phyloP scores from a whole-genome alignment of 2,888 invertebrate species.

The Panorpa germanica region DNA sequence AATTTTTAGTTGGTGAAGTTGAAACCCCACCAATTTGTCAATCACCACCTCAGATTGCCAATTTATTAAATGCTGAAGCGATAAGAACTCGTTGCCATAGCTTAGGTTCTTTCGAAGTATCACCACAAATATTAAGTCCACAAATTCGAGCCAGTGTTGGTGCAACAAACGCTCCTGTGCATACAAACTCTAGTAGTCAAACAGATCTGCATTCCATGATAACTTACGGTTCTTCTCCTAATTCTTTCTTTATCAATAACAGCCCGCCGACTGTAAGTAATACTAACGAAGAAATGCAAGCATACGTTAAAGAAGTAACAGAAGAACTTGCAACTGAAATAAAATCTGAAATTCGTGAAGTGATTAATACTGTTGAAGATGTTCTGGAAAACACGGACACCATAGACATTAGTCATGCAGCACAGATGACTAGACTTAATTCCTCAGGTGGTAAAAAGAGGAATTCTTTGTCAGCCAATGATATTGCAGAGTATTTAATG shows the following conservation, averaged over 20 bases:
- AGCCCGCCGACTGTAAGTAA: conserved; percentile 13
- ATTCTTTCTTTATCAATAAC: no score
- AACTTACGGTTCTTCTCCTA: conserved; percentile 30
- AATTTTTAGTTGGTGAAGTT: conserved; percentile 14
- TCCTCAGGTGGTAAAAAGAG: conserved; percentile 42
- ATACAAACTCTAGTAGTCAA: conserved; percentile 55
- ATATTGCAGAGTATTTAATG: conserved; percentile 59
- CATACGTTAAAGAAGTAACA: conserved; percentile 59
- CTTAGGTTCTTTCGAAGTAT: conserved; percentile 31
- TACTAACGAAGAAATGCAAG: conserved; percentile 42
- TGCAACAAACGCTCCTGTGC: conserved; percentile 27
- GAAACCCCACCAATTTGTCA: neutral
- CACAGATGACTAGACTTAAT: no score
- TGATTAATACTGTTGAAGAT: conserved; percentile 62
- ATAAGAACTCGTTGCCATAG: conserved; percentile 43
- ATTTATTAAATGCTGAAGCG: conserved; percentile 11
- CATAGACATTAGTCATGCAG: conserved; percentile 29
- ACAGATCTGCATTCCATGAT: conserved; percentile 45
- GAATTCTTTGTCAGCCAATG: conserved; percentile 53
- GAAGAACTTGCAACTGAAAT: conserved; percentile 63
- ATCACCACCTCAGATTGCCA: conserved; percentile 9
- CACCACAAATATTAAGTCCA: conserved; percentile 35
- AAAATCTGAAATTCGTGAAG: conserved; percentile 63
- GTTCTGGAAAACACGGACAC: conserved; percentile 50
- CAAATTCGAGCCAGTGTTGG: conserved; percentile 44